Percentiles rank a stretch among this genome's conserved stretches.
These are phyloP conservation scores for Aricia artaxerxes DNA, from an alignment of 2,888 invertebrate genomes.

Conservation along the genomic window DNA sequence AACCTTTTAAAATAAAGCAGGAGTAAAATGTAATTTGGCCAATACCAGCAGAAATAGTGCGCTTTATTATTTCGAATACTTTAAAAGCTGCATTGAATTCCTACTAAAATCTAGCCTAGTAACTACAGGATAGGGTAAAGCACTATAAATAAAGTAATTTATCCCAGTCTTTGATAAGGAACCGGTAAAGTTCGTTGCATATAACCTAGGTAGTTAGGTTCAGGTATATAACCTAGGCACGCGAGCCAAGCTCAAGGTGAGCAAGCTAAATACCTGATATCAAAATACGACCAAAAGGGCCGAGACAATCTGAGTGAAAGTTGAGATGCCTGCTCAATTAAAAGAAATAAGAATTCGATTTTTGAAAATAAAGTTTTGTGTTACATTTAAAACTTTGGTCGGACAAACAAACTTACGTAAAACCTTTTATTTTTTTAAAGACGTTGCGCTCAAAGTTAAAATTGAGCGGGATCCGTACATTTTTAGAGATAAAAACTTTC, in stretches of 20 bases:
- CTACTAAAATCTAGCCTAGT: not conserved
- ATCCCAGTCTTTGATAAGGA: slow-evolving; percentile 4
- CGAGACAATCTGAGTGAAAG: slow-evolving; percentile 1
- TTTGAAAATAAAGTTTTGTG: too few species aligned
- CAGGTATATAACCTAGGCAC: slow-evolving; percentile 15
- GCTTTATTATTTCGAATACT: not conserved
- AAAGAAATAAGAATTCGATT: not conserved
- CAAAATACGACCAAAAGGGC: slow-evolving; percentile 20
- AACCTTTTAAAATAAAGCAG: not conserved
- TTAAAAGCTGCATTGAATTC: not conserved
- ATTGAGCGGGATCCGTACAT: too few species aligned
- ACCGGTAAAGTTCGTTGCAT: slow-evolving; percentile 22
- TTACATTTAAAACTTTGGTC: too few species aligned
- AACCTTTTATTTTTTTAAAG: too few species aligned
- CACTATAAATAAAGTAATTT: slow-evolving; percentile 12
- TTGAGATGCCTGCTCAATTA: not conserved
- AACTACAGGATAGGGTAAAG: not conserved
- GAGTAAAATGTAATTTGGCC: not conserved
- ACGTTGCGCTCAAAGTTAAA: too few species aligned
- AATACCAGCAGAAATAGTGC: not conserved
- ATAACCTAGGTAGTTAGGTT: slow-evolving; percentile 22
- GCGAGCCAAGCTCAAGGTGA: slow-evolving; percentile 27
- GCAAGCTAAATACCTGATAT: slow-evolving; percentile 22
- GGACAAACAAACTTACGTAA: too few species aligned
- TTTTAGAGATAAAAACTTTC: too few species aligned